Evolutionary conservation across 2,113 vertebrate species (phyloP).

Genomic region (Globicephala melas): DNA sequence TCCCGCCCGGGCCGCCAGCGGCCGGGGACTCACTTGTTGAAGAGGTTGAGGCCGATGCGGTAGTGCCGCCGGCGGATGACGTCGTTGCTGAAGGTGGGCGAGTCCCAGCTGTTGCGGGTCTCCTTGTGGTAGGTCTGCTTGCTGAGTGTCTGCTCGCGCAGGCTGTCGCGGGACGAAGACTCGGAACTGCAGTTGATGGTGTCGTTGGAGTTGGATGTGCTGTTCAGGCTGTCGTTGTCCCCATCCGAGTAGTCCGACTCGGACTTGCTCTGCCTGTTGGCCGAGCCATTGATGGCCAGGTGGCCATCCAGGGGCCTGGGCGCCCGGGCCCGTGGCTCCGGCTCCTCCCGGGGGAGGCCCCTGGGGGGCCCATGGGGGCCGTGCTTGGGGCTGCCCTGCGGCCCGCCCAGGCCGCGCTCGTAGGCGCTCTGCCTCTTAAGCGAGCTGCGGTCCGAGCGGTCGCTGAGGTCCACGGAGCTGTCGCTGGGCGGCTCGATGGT

Average conservation of each 20-base stretch:
- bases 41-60: conserved; percentile 97
- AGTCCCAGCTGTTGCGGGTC: conserved; percentile 98
- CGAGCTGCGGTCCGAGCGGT: conserved; percentile 93
- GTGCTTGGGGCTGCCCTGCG: conserved; percentile 93
- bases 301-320: conserved; percentile 91
- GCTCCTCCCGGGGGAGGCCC: conserved; percentile 89
- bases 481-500: conserved; percentile 97
- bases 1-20: rapidly evolving
- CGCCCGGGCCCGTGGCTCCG: conserved; percentile 84
- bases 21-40: conserved; percentile 92
- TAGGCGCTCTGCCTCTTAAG: conserved; percentile 91
- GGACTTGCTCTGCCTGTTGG: conserved; percentile 95
- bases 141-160: conserved; percentile 95
- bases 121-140: conserved; percentile 99
- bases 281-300: conserved; percentile 93
- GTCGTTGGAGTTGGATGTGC: conserved; percentile 98
- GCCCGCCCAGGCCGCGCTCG: conserved; percentile 85
- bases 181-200: conserved; percentile 98
- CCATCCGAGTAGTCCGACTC: conserved; percentile 97
- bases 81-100: conserved; percentile 97
- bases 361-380: conserved; percentile 86
- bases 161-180: conserved; percentile 95
- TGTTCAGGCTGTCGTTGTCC: conserved; percentile 98
- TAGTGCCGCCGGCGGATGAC: conserved; percentile 97
- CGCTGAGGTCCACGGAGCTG: conserved; percentile 94